phyloP scores from a whole-genome alignment of 2,888 invertebrate species.

The Athalia cordata region DNA sequence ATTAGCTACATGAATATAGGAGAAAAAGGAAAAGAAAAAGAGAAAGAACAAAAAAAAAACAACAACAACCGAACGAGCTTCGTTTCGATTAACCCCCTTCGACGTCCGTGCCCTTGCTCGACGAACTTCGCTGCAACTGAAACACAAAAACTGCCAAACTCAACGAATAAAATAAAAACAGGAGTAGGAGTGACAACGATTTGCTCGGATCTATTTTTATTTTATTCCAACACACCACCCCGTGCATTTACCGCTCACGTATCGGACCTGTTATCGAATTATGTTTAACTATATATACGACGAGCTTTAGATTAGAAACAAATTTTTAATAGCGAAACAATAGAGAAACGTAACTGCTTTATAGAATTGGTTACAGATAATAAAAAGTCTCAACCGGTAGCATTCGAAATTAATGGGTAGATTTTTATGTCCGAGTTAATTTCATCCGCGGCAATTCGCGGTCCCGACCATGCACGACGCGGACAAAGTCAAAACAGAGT shows the following conservation, averaged over 20 bases:
- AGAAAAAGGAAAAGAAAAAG: too few relatives aligned
- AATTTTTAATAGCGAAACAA: constrained; percentile 16
- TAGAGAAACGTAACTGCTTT: constrained; percentile 14
- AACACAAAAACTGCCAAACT: too few relatives aligned
- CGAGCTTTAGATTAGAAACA: constrained; percentile 15
- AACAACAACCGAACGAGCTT: too few relatives aligned
- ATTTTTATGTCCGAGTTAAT: background rate
- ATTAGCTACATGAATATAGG: too few relatives aligned
- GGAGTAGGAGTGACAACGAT: too few relatives aligned
- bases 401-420: constrained; percentile 25
- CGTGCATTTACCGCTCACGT: background rate
- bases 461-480: background rate
- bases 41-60: too few relatives aligned
- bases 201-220: background rate
- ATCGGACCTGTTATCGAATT: too few relatives aligned
- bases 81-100: too few relatives aligned
- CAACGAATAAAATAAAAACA: too few relatives aligned
- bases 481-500: background rate
- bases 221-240: background rate
- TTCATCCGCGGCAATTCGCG: constrained; percentile 13
- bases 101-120: too few relatives aligned
- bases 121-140: too few relatives aligned
- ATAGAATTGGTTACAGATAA: constrained; percentile 14
- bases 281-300: background rate
- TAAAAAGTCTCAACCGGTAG: constrained; percentile 10